Percentiles rank a stretch among this genome's conserved stretches.
Conservation (phyloP, 2,797 vertebrate genomes). For the Leucoraja ocellata region DNA sequence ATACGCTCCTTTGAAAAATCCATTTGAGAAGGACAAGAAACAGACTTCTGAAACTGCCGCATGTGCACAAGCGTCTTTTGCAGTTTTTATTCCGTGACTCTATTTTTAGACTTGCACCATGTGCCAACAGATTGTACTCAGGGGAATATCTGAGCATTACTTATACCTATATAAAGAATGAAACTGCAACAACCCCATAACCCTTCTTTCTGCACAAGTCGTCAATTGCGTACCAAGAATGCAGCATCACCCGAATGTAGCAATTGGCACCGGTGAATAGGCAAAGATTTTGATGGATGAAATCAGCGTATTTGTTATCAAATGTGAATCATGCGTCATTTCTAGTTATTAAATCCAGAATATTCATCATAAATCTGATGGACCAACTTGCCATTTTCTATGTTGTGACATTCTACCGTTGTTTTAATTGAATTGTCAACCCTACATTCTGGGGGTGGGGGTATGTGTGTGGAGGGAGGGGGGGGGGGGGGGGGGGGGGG, state of each 20-base stretch:
- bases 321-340: background rate
- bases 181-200: background rate
- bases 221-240: background rate
- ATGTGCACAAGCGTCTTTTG: background rate
- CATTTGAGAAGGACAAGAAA: background rate
- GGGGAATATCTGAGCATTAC: background rate
- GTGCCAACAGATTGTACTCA: background rate
- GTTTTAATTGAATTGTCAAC: background rate
- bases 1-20: background rate
- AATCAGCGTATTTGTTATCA: background rate
- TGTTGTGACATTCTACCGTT: background rate
- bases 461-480: too few relatives aligned
- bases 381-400: background rate
- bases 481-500: too few relatives aligned
- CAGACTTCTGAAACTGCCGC: constrained; percentile 17
- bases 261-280: background rate
- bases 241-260: background rate
- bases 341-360: background rate
- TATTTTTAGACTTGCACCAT: constrained; percentile 12
- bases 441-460: background rate
- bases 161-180: constrained; percentile 25
- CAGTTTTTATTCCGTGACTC: constrained; percentile 16
- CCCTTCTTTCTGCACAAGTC: background rate
- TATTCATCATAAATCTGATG: background rate
- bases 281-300: background rate